These are phyloP conservation scores for Panopea generosa DNA, from an alignment of 2,888 invertebrate genomes.

Conservation along the genomic window DNA sequence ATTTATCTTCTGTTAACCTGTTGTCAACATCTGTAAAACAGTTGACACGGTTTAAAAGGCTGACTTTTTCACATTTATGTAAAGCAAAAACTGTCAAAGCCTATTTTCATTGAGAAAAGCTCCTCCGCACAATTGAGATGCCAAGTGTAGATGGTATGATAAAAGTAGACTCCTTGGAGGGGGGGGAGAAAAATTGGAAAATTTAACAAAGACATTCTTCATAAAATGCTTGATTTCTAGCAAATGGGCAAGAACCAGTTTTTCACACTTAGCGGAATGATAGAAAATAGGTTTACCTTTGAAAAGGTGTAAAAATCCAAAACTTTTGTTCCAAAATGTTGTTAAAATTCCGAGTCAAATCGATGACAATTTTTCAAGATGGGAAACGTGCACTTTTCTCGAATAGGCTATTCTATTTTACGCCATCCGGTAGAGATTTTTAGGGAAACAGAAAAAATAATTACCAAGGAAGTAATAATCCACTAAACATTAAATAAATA, in stretches of 20 bases:
- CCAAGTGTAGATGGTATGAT: neutral
- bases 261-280: conserved; percentile 32
- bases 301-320: conserved; percentile 40
- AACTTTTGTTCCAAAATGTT: conserved; percentile 20
- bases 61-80: no score
- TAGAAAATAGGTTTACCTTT: conserved; percentile 57
- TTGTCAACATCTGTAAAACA: no score
- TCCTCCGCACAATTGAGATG: no score
- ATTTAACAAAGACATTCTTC: conserved; percentile 65
- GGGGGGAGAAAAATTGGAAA: conserved; percentile 1
- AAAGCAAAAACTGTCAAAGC: no score
- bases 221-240: conserved; percentile 40
- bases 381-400: conserved; percentile 69
- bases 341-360: conserved; percentile 41
- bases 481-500: no score
- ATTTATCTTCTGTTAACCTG: no score
- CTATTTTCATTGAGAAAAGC: no score
- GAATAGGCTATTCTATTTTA: conserved; percentile 60
- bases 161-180: neutral
- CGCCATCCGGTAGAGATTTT: conserved; percentile 47
- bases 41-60: no score
- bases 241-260: neutral
- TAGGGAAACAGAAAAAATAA: conserved; percentile 6
- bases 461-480: neutral
- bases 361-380: conserved; percentile 44